Percentiles rank a stretch among this genome's conserved stretches.
Evolutionary conservation across 2,113 vertebrate species (phyloP).

Genomic region (Seriola quinqueradiata): DNA sequence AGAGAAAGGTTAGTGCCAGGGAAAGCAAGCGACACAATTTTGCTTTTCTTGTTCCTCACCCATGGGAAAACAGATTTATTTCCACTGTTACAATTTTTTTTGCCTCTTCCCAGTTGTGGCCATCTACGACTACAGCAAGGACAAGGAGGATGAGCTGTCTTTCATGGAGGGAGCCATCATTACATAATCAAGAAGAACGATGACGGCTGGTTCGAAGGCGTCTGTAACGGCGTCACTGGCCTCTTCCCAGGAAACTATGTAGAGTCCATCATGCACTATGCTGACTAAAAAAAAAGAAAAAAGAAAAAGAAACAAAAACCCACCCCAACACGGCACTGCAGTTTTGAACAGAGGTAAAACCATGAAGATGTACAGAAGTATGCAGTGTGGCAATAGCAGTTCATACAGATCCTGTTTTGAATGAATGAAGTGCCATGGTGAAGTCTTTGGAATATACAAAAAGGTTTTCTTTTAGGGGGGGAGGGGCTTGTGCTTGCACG

Average conservation of each 20-base stretch:
- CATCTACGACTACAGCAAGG: slow-evolving; percentile 98
- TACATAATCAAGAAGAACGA: slow-evolving; percentile 99
- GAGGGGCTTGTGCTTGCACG: slow-evolving; percentile 21
- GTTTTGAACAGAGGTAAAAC: slow-evolving; percentile 50
- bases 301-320: not conserved
- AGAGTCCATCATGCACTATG: slow-evolving; percentile 99
- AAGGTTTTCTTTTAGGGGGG: slow-evolving; percentile 32
- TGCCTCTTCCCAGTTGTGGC: slow-evolving; percentile 89
- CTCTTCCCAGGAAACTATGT: slow-evolving; percentile 99
- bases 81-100: not conserved
- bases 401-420: slow-evolving; percentile 53
- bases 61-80: not conserved
- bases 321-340: not conserved
- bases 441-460: slow-evolving; percentile 37
- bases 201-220: slow-evolving; percentile 98
- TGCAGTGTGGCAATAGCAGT: slow-evolving; percentile 43
- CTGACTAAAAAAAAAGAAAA: slow-evolving; percentile 88
- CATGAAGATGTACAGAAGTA: slow-evolving; percentile 58
- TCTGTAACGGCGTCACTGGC: slow-evolving; percentile 96
- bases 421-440: slow-evolving; percentile 73
- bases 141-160: slow-evolving; percentile 99
- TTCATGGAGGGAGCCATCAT: slow-evolving; percentile 99
- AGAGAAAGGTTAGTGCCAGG: slow-evolving; percentile 91
- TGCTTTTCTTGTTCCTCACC: not conserved
- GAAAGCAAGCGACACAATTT: not conserved